Evolutionary conservation across 2,888 invertebrate species (phyloP), one percentile per base, ranked within the genome.

Genomic region (Piscicola geometra): DNA sequence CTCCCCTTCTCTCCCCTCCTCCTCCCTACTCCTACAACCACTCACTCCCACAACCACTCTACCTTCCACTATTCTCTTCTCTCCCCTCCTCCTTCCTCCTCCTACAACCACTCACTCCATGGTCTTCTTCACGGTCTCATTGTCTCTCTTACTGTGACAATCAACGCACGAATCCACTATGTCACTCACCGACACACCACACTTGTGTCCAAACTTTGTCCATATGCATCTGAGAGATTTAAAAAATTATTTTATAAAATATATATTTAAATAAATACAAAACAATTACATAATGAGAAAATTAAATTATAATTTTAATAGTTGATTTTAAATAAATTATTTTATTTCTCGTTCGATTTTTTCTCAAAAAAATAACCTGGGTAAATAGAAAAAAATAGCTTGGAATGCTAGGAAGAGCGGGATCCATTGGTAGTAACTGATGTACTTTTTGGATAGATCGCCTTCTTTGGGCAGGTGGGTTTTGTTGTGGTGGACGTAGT

Each of bases 401-500:
- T 78, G 77, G 33, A 56, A 47, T 41, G 67, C 56, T 25, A 87
- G 83, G 75, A 87, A 83, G 84, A 87, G 82, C 78, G 86, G 83
- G 76, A 86, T 83, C 87, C 84, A 86, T 79, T 86, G 85, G 78
- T 86, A 86, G 79, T 86, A 86, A 76, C 85, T 85, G 72, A 87
- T 85, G 80, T 84, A 84, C 69, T 84, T 75, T 75, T 83, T 80
- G 73, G 83, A 80, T 71, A 82, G 80, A 73, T 84, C 82, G 60
- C 82, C 25, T n/a, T 52, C 76, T n/a, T 36, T 76, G 21, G 80
- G 80, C 12, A 80, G 78, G 36, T 77, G 64, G 35, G 56, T 64
- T 47, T 71, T 33, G 30, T 75, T 67, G 52, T 77, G 75, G 12
- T 86, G 86, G 21, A 87, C 83, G 81, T 85, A 87, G 80, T 87